Base-by-base conservation (phyloP, 1,140 invertebrate species). In the Alviniconcha marisindica region DNA sequence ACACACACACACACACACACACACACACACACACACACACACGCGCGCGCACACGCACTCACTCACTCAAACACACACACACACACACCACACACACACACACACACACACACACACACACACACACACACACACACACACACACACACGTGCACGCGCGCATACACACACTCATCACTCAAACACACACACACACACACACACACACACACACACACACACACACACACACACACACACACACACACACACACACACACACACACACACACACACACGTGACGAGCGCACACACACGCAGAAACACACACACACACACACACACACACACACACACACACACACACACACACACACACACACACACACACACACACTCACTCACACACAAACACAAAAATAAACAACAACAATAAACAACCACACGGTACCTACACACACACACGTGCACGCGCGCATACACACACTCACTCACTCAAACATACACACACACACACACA, bases 81-180 rank as follows among this genome's bases (percentile, higher is more conserved):
- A 48, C 44, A 48, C 7, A 48, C 44, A 48, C 5, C 44, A 48
- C 7, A 48, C n/a, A 3, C 63, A 69, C n/a, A 28, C 33, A 69
- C n/a, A 69, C 33, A 3, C 14, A 24, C n/a, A 14, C 63, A 69
- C 63, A 28, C n/a, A 69, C 44, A 28, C 3, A 69, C 2, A 69
- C n/a, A 69, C 12, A 24, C n/a, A 69, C 63, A 69, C 60, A 66
- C 24, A 66, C 5, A n/a, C 60, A 66, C 24, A 66, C 60, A 66
- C 31, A 66, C 24, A 66, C 60, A 33, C 60, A 66, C 31, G 18
- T 18, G 18, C 44, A 48, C 44, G 18, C 44, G 18, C 44, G 18
- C 44, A 48, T 18, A 48, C 44, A 48, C 44, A 48, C 60, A 66
- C 60, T 10, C 24, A 66, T n/a, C n/a, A n/a, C n/a, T n/a, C n/a